These are phyloP conservation scores for Trematomus loennbergii DNA, from an alignment of 2,113 vertebrate species.

Conservation along the genomic window DNA sequence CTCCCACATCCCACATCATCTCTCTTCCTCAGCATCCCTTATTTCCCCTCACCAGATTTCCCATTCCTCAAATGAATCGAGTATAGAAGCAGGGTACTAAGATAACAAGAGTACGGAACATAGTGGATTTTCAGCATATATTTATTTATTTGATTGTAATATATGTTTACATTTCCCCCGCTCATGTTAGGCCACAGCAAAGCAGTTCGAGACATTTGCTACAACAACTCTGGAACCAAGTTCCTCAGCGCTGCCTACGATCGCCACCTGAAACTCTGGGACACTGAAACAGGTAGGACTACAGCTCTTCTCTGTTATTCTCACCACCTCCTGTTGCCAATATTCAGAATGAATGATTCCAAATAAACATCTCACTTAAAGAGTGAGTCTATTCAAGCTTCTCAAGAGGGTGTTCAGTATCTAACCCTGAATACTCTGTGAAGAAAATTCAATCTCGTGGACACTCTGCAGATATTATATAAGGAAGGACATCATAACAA, in stretches of 20 bases:
- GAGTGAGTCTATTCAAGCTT: neutral
- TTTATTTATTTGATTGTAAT: constrained; percentile 26
- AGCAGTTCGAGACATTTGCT: constrained; percentile 97
- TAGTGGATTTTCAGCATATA: neutral
- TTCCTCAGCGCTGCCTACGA: constrained; percentile 98
- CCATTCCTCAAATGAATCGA: constrained; percentile 35
- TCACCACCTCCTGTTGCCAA: neutral
- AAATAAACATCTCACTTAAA: neutral
- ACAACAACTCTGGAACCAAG: constrained; percentile 91
- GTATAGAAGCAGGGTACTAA: constrained; percentile 24
- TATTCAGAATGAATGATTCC: constrained; percentile 3
- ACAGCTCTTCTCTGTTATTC: neutral
- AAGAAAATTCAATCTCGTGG: too few relatives aligned
- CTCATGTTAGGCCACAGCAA: constrained; percentile 91
- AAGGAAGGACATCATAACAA: neutral
- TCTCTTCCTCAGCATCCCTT: constrained; percentile 13
- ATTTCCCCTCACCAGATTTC: constrained; percentile 36
- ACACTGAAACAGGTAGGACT: constrained; percentile 93
- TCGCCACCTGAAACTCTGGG: constrained; percentile 98
- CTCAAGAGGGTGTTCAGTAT: neutral
- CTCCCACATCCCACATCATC: constrained; percentile 8
- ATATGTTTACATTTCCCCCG: constrained; percentile 43
- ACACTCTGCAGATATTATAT: neutral
- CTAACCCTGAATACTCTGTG: neutral
- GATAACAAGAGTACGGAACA: neutral